Conservation (phyloP, 2,888 invertebrate species). For the Pandemis heparana region DNA sequence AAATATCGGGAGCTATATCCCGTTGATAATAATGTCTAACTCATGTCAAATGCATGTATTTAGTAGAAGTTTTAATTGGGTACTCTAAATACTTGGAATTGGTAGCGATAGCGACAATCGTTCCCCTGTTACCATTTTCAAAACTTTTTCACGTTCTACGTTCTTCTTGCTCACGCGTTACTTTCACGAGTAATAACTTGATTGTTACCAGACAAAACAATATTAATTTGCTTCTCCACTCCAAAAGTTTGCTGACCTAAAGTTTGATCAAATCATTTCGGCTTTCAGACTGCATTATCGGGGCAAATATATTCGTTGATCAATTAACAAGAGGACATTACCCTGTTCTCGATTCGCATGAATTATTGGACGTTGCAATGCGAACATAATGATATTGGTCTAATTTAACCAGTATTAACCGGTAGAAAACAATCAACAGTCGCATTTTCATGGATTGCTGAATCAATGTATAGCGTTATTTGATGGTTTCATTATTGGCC, state of each 20-base stretch:
- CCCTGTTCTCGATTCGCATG: not conserved
- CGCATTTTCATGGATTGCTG: not conserved
- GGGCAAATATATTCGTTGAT: not conserved
- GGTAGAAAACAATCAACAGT: not conserved
- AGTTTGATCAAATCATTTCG: not conserved
- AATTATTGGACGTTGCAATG: not conserved
- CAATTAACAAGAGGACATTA: constrained; percentile 1
- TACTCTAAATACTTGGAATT: no score
- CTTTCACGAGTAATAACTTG: no score
- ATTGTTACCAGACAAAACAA: no score
- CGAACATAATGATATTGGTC: not conserved
- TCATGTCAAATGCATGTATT: not conserved
- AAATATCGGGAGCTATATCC: no score
- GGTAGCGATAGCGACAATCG: no score
- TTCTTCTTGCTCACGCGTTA: no score
- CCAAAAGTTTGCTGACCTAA: no score
- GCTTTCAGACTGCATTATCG: not conserved
- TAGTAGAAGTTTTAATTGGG: not conserved
- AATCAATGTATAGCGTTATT: not conserved
- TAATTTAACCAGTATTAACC: not conserved
- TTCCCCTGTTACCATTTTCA: no score
- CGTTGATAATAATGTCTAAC: no score
- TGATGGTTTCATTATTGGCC: not conserved
- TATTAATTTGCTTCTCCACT: no score
- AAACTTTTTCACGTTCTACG: no score